A percentile compares a stretch with the other conserved stretches of the same genome.
Conservation (phyloP, 2,113 vertebrate species). For the Probosciger aterrimus region DNA sequence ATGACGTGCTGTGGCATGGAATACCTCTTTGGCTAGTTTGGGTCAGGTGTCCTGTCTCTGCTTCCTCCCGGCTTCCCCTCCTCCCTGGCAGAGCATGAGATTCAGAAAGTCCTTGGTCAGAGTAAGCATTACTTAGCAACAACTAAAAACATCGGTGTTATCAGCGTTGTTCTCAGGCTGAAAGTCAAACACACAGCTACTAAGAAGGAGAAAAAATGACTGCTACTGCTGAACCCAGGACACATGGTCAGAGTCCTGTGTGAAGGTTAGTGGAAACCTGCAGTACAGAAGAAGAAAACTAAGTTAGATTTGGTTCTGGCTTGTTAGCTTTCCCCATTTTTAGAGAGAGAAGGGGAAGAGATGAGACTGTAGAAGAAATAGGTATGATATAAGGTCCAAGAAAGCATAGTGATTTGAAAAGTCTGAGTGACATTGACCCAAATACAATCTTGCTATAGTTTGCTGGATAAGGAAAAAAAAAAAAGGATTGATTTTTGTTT, state of each 20-base stretch:
- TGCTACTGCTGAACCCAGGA: no score
- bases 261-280: not conserved
- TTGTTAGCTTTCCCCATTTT: constrained; percentile 28
- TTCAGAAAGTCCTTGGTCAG: no score
- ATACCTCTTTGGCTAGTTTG: no score
- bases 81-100: no score
- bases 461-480: not conserved
- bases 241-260: not conserved
- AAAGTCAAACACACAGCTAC: no score
- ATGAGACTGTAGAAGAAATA: not conserved
- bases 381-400: not conserved
- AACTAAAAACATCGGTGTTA: no score
- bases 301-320: not conserved
- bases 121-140: no score
- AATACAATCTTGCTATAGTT: constrained; percentile 40
- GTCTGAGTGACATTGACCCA: constrained; percentile 44
- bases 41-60: no score
- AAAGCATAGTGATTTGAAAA: constrained; percentile 23
- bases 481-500: not conserved
- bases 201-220: no score
- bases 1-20: no score
- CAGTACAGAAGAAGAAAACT: not conserved
- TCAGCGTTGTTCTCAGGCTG: no score
- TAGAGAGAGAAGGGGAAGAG: not conserved
- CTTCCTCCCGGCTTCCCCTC: no score